Evolutionary conservation across 2,113 vertebrate species (phyloP), one percentile per base, ranked within the genome.

Genomic region (Lepidothrix coronata): DNA sequence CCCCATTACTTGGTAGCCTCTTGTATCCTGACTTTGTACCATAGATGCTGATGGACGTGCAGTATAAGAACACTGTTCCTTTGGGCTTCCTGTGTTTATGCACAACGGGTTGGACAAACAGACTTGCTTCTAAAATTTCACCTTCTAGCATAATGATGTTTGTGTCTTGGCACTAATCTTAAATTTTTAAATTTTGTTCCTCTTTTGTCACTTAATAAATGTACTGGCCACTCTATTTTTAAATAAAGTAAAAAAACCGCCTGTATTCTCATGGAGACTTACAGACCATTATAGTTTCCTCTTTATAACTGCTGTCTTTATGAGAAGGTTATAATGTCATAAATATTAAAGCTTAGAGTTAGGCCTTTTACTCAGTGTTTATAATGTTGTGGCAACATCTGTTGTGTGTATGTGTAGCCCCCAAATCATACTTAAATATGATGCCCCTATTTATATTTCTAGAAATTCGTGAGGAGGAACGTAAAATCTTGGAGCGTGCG

Each of bases 401-500:
- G 54, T 33, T 67, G 51, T 25, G 8, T 44, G 12, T 72, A 11
- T 12, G 7, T 70, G 24, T 58, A 19, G 4, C 14, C 22, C 25
- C 14, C 4, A 4, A 52, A 30, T 73, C 17, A 5, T n/a, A 8
- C 59, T 52, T 77, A 75, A 10, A 41, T 2, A 1, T 63, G 43
- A 19, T 85, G 57, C 37, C 28, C 37, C 77, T 39, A 1, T 96
- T 92, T 89, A 15, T 85, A 5, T 83, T 95, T 71, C 37, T 93
- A 99, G 99, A 98, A 97, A 99, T 99, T 48, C 97, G 99, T 89
- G 98, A 98, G 51, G 98, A 99, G 66, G 99, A 99, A 73, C 98
- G 98, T 4, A 95, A 96, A 67, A 98, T 99, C 67, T 70, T 99
- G 88, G 99, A 99, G 80, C 98, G 97, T 51, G 98, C 98, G 0